Base-by-base conservation (phyloP, 2,113 vertebrate species). In the Clinocottus analis region DNA sequence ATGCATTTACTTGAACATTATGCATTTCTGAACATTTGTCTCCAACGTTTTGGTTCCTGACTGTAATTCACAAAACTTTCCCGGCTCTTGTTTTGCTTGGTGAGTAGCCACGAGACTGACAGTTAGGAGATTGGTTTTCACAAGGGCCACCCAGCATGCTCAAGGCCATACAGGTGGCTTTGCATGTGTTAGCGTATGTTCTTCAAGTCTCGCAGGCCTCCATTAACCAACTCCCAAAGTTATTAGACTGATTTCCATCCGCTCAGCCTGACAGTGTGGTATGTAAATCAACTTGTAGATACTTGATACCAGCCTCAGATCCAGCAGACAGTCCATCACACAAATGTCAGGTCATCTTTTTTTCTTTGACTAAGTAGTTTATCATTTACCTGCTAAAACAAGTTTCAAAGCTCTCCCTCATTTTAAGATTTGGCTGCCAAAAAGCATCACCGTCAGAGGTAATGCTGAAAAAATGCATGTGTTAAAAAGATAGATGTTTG, bases 1-100 rank as follows among this genome's bases (percentile, higher is more conserved):
- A 59, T 41, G 11, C 35, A 43, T 59, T 19, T 16, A 62, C 69
- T 33, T 85, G 14, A 61, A n/a, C n/a, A n/a, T 61, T 23, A 56
- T 68, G 19, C 1, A 1, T 25, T 67, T 51, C n/a, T 60, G 12
- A 62, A 66, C 25, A 31, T 65, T 75, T 59, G 49, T 31, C 61
- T 69, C 41, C 7, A 59, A 70, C 58, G 45, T n/a, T 69, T 35
- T 58, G n/a, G 72, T 47, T 62, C 19, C 2, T 33, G 31, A 65
- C 56, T 73, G 43, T 29, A 67, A 61, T 75, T 75, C 39, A 69
- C 35, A 75, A 75, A 82, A 72, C 60, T 74, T 83, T 66, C 80
- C 78, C 45, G 33, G 67, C n/a, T 75, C 62, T 49, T 35, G 33
- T 67, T 70, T 60, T 72, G 61, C 49, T 78, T 67, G 49, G 37